Evolutionary conservation across 2,888 invertebrate genomes (phyloP), one percentile per base, ranked within the genome.

Genomic region (Apotomis capreana): DNA sequence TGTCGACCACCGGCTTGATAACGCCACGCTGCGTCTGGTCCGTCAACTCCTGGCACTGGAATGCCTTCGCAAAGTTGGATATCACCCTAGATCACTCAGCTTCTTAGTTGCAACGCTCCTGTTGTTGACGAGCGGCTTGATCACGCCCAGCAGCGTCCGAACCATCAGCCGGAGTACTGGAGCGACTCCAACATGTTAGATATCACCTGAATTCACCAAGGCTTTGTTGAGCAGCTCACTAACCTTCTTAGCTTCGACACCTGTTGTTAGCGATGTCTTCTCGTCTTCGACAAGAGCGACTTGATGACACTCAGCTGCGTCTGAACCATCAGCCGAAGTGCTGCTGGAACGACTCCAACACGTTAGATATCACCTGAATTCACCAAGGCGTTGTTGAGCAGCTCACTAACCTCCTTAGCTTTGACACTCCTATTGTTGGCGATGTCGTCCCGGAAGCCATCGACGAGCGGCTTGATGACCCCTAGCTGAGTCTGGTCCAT

Each of bases 361-460:
- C 71, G 49, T 87, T 78, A 0, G 83, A 72, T 74, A 92, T 85
- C 85, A 90, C 87, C 82, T 0, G 92, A 92, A 12, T 92, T 91
- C 4, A 92, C 80, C 74, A 86, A 90, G 1, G 85, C 91, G 72
- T 93, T 93, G 54, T 92, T 92, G 5, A 92, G 76, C 26, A 92
- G 26, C 26, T 26, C 26, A 6, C 81, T 80, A 77, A 92, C 92
- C 0, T 77, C 52, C 76, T 91, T 92, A 49, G 92, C 92, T 9
- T 78, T 82, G 3, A 83, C 46, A 68, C 91, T 89, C 8, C 83
- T 86, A 26, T 90, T 89, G 12, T 82, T 81, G 0, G 82, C 83
- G 5, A 92, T 85, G 46, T 87, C 86, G 0, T 78, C 73, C 13
- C 83, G 83, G 73, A 92, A 88, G 0, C 83, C 79, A 15, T 88